A percentile compares a stretch with the other conserved stretches of the same genome.
phyloP scores from a whole-genome alignment of 1,140 invertebrate species.

The Apolygus lucorum region DNA sequence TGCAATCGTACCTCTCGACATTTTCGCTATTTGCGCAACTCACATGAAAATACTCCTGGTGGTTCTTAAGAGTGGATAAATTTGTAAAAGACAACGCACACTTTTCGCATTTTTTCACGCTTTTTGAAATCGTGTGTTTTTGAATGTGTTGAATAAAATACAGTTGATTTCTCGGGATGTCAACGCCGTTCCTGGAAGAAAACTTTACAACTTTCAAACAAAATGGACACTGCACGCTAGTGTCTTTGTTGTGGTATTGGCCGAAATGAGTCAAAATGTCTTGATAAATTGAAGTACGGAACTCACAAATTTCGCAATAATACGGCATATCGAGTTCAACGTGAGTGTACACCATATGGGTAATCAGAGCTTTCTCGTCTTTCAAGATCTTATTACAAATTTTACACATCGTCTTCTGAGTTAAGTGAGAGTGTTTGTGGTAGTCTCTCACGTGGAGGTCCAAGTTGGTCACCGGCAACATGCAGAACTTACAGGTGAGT shows the following conservation, averaged over 20 bases:
- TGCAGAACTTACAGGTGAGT: neutral
- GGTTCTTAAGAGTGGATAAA: slow-evolving; percentile 1
- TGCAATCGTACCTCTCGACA: neutral
- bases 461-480: neutral
- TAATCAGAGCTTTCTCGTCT: neutral
- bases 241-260: neutral
- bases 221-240: slow-evolving; percentile 8
- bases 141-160: slow-evolving; percentile 20
- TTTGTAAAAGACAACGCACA: slow-evolving; percentile 12
- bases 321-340: slow-evolving; percentile 15
- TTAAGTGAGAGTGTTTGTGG: neutral
- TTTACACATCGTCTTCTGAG: neutral
- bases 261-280: slow-evolving; percentile 3
- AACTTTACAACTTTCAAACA: slow-evolving; percentile 13
- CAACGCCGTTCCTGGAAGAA: neutral
- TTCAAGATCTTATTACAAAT: neutral
- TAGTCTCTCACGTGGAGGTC: neutral
- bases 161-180: slow-evolving; percentile 10
- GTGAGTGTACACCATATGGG: slow-evolving; percentile 9
- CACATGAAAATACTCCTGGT: neutral
- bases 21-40: neutral
- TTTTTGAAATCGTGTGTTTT: neutral
- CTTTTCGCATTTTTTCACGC: neutral
- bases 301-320: slow-evolving; percentile 10
- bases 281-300: slow-evolving; percentile 12